Conservation (phyloP, 1,140 invertebrate genomes). For the Bombyx mandarina region DNA sequence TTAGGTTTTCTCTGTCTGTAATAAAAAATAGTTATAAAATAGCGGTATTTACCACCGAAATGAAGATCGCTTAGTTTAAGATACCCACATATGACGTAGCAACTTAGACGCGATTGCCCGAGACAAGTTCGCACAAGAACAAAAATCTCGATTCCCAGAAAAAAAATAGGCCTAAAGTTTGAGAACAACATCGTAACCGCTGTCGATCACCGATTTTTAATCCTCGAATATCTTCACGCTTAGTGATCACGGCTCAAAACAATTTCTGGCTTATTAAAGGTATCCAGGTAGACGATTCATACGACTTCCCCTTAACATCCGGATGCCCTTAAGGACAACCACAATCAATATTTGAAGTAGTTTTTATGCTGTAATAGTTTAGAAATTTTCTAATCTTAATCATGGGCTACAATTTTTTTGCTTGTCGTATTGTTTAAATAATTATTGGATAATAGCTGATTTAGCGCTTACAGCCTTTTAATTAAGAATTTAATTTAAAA, state of each 20-base stretch:
- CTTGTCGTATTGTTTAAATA: too few species aligned
- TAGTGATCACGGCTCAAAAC: conserved; percentile 56
- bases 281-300: conserved; percentile 25
- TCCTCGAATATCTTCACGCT: conserved; percentile 62
- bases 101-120: too few species aligned
- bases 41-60: too few species aligned
- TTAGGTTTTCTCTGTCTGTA: too few species aligned
- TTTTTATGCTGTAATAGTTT: conserved; percentile 4
- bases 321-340: conserved; percentile 26
- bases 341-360: conserved; percentile 35
- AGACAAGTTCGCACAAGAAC: background rate
- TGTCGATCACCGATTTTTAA: conserved; percentile 40
- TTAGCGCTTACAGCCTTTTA: too few species aligned
- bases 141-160: background rate
- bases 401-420: too few species aligned
- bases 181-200: conserved; percentile 29
- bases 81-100: too few species aligned
- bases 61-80: too few species aligned
- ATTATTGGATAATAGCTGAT: too few species aligned
- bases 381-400: too few species aligned
- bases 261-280: conserved; percentile 64
- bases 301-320: conserved; percentile 13
- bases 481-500: too few species aligned
- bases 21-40: too few species aligned
- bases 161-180: conserved; percentile 25